Conservation (phyloP, 2,888 invertebrate species). For the Epiblema foenella region DNA sequence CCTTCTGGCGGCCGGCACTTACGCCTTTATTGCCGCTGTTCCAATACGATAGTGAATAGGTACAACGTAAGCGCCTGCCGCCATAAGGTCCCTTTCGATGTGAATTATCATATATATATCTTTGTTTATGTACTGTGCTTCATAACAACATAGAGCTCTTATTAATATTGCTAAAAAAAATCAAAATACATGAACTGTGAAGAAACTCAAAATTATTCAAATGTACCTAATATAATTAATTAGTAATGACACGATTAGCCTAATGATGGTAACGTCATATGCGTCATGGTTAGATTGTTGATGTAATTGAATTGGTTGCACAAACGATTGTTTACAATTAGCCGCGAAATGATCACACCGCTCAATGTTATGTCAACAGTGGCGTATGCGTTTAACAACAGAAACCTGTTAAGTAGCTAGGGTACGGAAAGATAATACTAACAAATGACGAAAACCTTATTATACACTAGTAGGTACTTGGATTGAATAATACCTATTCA, state of each 20-base stretch:
- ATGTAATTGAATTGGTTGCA: constrained; percentile 30
- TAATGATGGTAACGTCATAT: constrained; percentile 16
- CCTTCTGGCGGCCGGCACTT: no score
- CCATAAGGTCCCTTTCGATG: no score
- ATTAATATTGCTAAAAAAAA: no score
- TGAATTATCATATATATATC: no score
- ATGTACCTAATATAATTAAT: background rate
- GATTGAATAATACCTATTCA: background rate
- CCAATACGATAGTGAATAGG: no score
- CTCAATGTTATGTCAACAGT: constrained; percentile 39
- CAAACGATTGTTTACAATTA: constrained; percentile 41
- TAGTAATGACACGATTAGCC: background rate
- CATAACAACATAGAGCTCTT: no score
- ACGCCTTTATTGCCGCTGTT: no score
- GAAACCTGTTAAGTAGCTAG: constrained; percentile 17
- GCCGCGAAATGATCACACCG: constrained; percentile 37
- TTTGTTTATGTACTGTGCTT: no score
- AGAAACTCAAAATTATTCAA: background rate
- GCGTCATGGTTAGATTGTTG: constrained; percentile 29
- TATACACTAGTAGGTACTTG: background rate
- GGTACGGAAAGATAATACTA: constrained; percentile 23
- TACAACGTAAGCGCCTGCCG: no score
- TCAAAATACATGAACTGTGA: background rate
- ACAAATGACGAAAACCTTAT: constrained; percentile 16
- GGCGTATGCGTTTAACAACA: constrained; percentile 30